Base-by-base conservation (phyloP, 2,888 invertebrate genomes). In the Oscheius myriophilus region DNA sequence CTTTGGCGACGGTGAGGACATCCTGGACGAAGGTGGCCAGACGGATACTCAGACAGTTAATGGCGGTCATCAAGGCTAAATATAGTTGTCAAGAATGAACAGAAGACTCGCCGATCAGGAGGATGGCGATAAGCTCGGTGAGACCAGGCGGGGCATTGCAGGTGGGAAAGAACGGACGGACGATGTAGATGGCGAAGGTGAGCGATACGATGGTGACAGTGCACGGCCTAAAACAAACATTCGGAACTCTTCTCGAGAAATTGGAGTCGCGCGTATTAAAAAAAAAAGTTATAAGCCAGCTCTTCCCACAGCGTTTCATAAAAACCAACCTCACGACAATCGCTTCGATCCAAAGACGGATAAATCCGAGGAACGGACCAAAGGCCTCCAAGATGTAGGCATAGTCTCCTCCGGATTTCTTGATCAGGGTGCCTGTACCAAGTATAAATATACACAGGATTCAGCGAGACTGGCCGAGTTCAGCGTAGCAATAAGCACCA, bases 311-410 rank as follows among this genome's bases (percentile, higher is more conserved):
- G n/a, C n/a, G 7, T 14, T n/a, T 16, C 21, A 7, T 45, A 21
- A 46, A 51, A 59, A 14, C 54, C 16, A 33, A 78, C 75, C 86
- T 70, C 25, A 86, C 87, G 16, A 86, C 96, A 93, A 98, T 95
- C 83, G 96, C 95, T 88, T 98, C 97, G 69, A 97, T 93, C 97
- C 97, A 98, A 12, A 98, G 91, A 72, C 97, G 90, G 82, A 98
- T 91, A 89, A 98, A 98, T 1, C 96, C 97, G 78, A 94, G 89
- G 87, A 97, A 95, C 0, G 96, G 95, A 0, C 98, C 98, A 87
- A 97, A 98, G 0, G 96, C 96, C 88, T 95, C 93, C 93, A 95
- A 95, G 83, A 98, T 96, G 89, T 98, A 80, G 0, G 97, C 96
- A 88, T 97, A 97, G 89, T 97, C 96, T 0, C 96, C 97, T 0